phyloP scores from a whole-genome alignment of 2,113 vertebrate genomes.

The Guaruba guarouba region DNA sequence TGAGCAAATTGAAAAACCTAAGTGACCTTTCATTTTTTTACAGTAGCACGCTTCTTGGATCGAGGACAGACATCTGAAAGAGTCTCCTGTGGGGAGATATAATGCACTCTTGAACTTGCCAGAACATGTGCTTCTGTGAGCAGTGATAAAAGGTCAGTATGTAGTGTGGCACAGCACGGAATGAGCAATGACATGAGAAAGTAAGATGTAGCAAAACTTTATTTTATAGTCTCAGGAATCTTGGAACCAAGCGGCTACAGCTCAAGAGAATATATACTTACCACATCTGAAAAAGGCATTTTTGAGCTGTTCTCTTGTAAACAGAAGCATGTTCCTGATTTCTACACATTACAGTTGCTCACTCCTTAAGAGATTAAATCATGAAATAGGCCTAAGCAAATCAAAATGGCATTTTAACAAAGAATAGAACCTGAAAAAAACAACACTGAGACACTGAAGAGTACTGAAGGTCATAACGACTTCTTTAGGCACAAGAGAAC shows the following conservation, averaged over 20 bases:
- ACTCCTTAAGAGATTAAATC: not conserved
- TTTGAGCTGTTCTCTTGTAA: conserved; percentile 9
- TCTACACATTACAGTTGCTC: not conserved
- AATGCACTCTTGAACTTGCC: conserved; percentile 15
- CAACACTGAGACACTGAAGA: not conserved
- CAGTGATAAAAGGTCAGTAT: conserved; percentile 5
- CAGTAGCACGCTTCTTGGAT: not conserved
- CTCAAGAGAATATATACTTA: conserved; percentile 7
- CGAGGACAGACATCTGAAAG: not conserved
- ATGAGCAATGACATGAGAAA: not conserved
- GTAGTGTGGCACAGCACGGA: not conserved
- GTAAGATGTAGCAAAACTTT: conserved; percentile 1
- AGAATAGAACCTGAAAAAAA: not conserved
- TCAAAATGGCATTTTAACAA: not conserved
- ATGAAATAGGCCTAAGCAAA: conserved; percentile 7
- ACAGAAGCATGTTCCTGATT: not conserved
- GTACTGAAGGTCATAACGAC: not conserved
- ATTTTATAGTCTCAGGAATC: not conserved
- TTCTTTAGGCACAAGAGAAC: not conserved
- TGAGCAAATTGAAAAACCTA: not conserved
- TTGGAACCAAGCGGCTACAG: not conserved
- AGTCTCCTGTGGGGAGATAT: not conserved
- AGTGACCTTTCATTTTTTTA: conserved; percentile 15
- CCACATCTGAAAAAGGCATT: not conserved
- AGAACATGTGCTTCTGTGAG: not conserved